Base-by-base conservation (phyloP, 2,113 vertebrate species). In the Panurus biarmicus region DNA sequence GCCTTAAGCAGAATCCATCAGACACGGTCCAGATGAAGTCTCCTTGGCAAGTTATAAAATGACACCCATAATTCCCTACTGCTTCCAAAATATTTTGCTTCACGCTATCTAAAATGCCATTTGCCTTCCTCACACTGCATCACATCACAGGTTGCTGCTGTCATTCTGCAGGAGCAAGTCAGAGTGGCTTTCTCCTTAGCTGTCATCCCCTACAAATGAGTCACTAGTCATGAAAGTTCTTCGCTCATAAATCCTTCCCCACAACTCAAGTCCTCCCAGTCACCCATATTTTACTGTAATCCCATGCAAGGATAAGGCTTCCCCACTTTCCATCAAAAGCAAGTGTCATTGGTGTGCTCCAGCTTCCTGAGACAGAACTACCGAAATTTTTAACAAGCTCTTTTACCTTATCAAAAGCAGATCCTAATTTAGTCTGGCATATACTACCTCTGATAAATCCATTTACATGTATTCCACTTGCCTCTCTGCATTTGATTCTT, bases 301-400 rank as follows among this genome's bases (percentile, higher is more conserved):
- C 26, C 71, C 18, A 8, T 24, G 56, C 58, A 53, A 65, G 5
- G 36, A 71, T 64, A 74, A 67, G 77, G 65, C 62, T 87, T 85
- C 40, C 74, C 42, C 28, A n/a, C 38, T 76, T 66, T 8, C 72
- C 0, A 0, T 57, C 79, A 90, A 64, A 61, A 69, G 26, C 51
- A 54, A 72, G 33, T 6, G 35, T 61, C 47, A 57, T 36, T 58
- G 83, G n/a, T 3, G 1, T 3, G 16, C 75, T 80, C 29, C 79
- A 74, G 10, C 79, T 36, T 93, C 31, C 85, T 8, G 22, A 86
- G 56, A 69, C 75, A 88, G 70, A 76, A 31, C 67, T 77, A 76
- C 60, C 80, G 72, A 92, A 93, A 92, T 64, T 77, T 92, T 93
- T 94, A 93, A 78, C 81, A 82, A 53, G 70, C 40, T 70, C 71